Conservation (phyloP, 2,888 invertebrate species). For the Rhimphoctona megacephalus region DNA sequence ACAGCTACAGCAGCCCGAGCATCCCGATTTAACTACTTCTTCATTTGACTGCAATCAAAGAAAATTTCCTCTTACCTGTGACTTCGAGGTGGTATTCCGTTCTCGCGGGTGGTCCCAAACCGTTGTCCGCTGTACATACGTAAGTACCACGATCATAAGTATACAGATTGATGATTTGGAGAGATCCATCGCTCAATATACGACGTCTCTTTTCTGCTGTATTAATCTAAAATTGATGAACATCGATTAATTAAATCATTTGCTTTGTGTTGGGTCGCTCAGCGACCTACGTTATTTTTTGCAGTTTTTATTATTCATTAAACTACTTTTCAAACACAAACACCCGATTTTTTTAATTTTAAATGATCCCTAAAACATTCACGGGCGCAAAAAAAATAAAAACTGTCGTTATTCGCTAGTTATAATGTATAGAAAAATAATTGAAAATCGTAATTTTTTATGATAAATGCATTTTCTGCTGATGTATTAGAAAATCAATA, state of each 20-base stretch:
- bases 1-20: background rate
- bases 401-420: no score
- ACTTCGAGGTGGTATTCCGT: constrained; percentile 90
- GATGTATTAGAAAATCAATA: no score
- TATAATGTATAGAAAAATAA: no score
- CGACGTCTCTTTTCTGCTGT: constrained; percentile 90
- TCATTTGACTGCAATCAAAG: background rate
- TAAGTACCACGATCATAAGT: constrained; percentile 94
- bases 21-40: constrained; percentile 1
- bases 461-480: no score
- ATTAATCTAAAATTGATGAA: constrained; percentile 88
- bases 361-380: no score
- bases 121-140: constrained; percentile 94
- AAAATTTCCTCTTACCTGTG: constrained; percentile 87
- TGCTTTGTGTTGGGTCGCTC: background rate
- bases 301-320: no score
- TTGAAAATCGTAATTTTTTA: no score
- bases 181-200: constrained; percentile 90
- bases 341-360: no score
- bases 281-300: background rate
- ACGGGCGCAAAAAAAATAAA: no score
- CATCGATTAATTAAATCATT: no score
- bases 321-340: no score
- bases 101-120: constrained; percentile 89
- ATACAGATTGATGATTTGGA: constrained; percentile 93